phyloP scores from a whole-genome alignment of 2,888 invertebrate species.

The Malthinus flaveolus region DNA sequence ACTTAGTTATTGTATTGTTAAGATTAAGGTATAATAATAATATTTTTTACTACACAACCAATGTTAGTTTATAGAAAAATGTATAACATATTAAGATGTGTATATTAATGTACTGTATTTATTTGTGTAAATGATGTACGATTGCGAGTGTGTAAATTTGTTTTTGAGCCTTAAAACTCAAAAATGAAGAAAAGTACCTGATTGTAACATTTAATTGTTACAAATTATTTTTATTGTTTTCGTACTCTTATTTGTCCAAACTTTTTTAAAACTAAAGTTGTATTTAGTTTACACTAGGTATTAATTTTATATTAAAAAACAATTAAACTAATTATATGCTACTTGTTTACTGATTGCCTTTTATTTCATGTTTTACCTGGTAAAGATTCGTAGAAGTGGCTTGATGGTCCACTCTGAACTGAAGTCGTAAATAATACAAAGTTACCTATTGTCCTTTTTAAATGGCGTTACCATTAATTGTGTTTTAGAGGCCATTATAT shows the following conservation, averaged over 20 bases:
- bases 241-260: conserved; percentile 30
- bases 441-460: no score
- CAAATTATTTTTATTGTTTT: conserved; percentile 25
- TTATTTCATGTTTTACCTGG: no score
- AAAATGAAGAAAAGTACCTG: conserved; percentile 34
- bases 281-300: conserved; percentile 27
- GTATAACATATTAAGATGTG: conserved; percentile 11
- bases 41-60: conserved; percentile 29
- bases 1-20: conserved; percentile 12
- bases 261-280: conserved; percentile 26
- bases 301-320: conserved; percentile 27
- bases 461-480: no score
- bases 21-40: conserved; percentile 13
- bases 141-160: conserved; percentile 25
- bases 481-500: no score
- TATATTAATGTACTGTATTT: conserved; percentile 23
- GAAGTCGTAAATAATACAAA: no score
- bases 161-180: conserved; percentile 11
- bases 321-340: neutral
- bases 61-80: conserved; percentile 17
- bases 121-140: conserved; percentile 22
- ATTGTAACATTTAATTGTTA: conserved; percentile 30
- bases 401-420: no score
- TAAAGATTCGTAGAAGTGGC: no score
- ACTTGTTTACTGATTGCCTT: neutral